A percentile compares a stretch with the other conserved stretches of the same genome.
Conservation (phyloP, 2,113 vertebrate species). For the Pungitius pungitius region DNA sequence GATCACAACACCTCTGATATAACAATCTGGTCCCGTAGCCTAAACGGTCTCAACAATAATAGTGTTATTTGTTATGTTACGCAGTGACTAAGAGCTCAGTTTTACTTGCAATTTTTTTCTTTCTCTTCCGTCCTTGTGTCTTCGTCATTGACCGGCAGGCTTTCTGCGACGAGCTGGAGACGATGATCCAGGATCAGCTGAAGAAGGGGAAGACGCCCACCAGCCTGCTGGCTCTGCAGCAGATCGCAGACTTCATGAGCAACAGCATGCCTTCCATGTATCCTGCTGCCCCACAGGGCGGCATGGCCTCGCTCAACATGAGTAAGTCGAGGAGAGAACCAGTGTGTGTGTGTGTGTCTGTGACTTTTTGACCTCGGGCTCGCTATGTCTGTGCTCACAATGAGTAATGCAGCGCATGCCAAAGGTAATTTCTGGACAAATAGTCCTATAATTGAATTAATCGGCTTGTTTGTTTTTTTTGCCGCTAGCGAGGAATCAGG, state of each 20-base stretch:
- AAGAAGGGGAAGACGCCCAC: conserved; percentile 98
- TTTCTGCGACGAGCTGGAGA: conserved; percentile 97
- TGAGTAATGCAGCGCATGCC: conserved; percentile 38
- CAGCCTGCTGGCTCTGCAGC: conserved; percentile 93
- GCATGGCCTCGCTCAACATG: conserved; percentile 97
- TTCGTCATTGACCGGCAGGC: no score
- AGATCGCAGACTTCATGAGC: conserved; percentile 99
- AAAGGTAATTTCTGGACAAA: conserved; percentile 27
- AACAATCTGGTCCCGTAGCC: no score
- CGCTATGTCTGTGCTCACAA: conserved; percentile 14
- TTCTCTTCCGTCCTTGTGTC: no score
- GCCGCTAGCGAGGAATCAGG: not conserved
- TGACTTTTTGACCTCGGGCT: conserved; percentile 30
- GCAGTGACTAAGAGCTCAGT: no score
- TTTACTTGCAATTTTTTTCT: no score
- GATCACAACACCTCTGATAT: not conserved
- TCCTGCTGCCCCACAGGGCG: conserved; percentile 93
- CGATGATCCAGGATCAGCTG: conserved; percentile 98
- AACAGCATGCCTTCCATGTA: conserved; percentile 92
- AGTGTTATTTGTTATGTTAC: no score
- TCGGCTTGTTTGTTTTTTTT: not conserved
- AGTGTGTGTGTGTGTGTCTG: not conserved
- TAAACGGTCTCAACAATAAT: no score
- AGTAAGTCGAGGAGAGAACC: conserved; percentile 83
- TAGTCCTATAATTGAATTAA: conserved; percentile 3